Base-by-base conservation (phyloP, 2,113 vertebrate genomes). In the Festucalex cinctus region DNA sequence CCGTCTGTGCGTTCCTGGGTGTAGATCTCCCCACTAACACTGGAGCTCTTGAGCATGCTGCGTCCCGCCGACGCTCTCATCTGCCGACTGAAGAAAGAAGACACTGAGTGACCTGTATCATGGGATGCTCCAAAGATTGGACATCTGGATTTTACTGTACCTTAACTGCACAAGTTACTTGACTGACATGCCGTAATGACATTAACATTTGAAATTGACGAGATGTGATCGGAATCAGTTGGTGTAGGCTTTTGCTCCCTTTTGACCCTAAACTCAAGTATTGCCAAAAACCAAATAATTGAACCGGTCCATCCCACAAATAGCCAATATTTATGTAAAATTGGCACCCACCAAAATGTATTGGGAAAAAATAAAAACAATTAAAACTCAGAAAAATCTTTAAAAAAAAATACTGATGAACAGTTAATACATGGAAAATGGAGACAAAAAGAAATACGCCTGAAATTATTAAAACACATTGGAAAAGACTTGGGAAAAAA, bases 11-110 rank as follows among this genome's bases (percentile, higher is more conserved):
- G 95, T 82, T 98, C 97, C 85, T 95, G 90, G 13, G 92, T 91
- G 84, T 97, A 98, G 59, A 99, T 95, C 86, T 98, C 96, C 43
- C 95, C 95, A 61, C 96, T 97, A 74, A 98, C 92, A 61, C 97
- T 99, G 90, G 95, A 98, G 93, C 97, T 99, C 92, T 98, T 98
- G 67, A 88, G 90, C 91, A 99, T 94, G 86, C 75, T 94, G 89
- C 94, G 95, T 88, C 96, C 95, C 70, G 94, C 92, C 16, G 94
- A 91, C 36, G 81, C 83, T 5, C 95, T 93, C 90, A 97, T 92
- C 89, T 95, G 94, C 88, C 95, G 93, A 89, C 94, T 94, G 92
- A 88, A 74, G 61, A 65, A 59, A 70, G 63, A 36, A 46, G 46
- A 56, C 0, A 14, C 7, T 3, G n/a, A 1, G 35, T 76, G 54